Evolutionary conservation across 2,888 invertebrate species (phyloP), one percentile per base, ranked within the genome.

Genomic region (Euplagia quadripunctaria): DNA sequence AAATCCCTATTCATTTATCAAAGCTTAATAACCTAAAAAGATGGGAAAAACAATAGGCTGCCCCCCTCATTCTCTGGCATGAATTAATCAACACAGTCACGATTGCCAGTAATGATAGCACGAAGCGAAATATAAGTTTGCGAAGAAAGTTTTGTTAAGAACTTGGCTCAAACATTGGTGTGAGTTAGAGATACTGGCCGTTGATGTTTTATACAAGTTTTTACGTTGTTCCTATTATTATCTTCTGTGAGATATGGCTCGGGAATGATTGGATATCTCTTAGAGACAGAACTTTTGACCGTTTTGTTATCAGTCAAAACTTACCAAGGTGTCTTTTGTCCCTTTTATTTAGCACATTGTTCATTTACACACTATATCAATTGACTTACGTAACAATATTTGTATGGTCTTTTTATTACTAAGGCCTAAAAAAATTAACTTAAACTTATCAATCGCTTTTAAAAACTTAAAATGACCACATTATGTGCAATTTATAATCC

Each of bases 71-170:
- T 75, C 75, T 67, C 64, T 64, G 64, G 81, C 86, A 90, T 91
- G 91, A 93, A 94, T 94, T 94, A 94, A 95, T 94, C 92, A 92
- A 89, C 90, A 81, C 80, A 91, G 94, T 94, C 95, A 95, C 94
- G 95, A 92, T 91, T 90, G 82, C 72, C 81, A 78, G 89, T 94
- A 95, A 95, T 89, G 95, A 94, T 88, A 88, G 90, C 93, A 94
- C 92, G 85, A 76, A 82, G 85, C 86, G 90, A 90, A 90, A 92
- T 91, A 91, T 90, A 92, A 91, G 87, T 90, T 88, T 73, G 70
- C 81, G 78, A 85, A 89, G 86, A 85, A 90, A 91, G 87, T 91
- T 90, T 61, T 85, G 88, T 85, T 87, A 79, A 79, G 81, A 90
- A 92, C 83, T 90, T 87, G 20, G 71, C 66, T 72, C 77, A 85